A percentile compares a stretch with the other conserved stretches of the same genome.
These are phyloP conservation scores for Hofmannophila pseudospretella DNA, from an alignment of 2,888 invertebrate genomes.

Conservation along the genomic window DNA sequence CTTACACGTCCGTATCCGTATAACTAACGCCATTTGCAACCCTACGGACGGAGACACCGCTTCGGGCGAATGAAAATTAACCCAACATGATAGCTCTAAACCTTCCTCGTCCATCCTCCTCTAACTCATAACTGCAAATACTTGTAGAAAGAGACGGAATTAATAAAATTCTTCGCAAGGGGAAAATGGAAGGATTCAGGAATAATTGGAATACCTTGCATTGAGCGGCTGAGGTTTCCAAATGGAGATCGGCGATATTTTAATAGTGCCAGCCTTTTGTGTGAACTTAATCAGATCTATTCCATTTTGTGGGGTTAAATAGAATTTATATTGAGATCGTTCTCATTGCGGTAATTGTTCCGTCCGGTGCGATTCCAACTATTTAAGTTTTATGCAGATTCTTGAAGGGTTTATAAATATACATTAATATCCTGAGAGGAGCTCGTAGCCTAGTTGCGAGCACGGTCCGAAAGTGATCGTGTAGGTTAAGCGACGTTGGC, in stretches of 20 bases:
- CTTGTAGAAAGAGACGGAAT: constrained; percentile 42
- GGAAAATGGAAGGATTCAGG: constrained; percentile 72
- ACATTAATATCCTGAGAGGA: no score
- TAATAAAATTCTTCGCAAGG: constrained; percentile 60
- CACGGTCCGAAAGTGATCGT: no score
- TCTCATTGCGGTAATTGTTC: constrained; percentile 1
- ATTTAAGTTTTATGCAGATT: background rate
- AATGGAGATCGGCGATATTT: constrained; percentile 55
- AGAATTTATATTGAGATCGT: constrained; percentile 16
- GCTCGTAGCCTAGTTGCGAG: no score
- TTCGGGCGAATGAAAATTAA: constrained; percentile 69
- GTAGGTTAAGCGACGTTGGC: no score
- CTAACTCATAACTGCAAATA: constrained; percentile 27
- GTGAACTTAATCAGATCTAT: constrained; percentile 60
- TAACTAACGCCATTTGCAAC: no score
- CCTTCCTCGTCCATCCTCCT: constrained; percentile 37
- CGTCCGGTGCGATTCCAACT: constrained; percentile 1
- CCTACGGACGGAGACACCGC: constrained; percentile 33
- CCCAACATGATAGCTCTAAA: constrained; percentile 53
- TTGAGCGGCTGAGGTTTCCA: constrained; percentile 63
- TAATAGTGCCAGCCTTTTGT: constrained; percentile 55
- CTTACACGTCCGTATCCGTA: no score
- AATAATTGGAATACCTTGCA: constrained; percentile 77
- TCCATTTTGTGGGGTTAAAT: constrained; percentile 30
- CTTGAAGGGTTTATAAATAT: background rate